Evolutionary conservation across 2,113 vertebrate genomes (phyloP), one percentile per base, ranked within the genome.

Genomic region (Bufo bufo): DNA sequence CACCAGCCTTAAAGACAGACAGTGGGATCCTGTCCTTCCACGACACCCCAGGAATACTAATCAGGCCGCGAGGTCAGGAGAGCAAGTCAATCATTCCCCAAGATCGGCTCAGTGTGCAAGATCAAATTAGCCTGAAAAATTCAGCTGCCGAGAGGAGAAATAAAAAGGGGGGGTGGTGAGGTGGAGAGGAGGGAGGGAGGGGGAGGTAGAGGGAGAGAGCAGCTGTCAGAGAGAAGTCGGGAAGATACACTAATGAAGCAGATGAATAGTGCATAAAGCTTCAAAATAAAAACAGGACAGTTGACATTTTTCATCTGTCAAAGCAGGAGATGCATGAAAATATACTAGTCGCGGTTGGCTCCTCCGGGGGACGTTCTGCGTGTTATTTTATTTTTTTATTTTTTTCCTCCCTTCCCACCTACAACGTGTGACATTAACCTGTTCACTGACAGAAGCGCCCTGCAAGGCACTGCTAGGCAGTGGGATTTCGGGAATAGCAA

Each of bases 281-380:
- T 97, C 97, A 97, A 99, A 99, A 99, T 99, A 99, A 98, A 99
- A 99, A 99, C 98, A 99, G 98, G 98, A 98, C 97, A 98, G 97
- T 99, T 99, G 98, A 99, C 98, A 99, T 99, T 99, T 99, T 99
- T 99, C 98, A 99, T 99, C 97, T 99, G 98, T 99, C 98, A 99
- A 98, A 99, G 97, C 96, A 96, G 97, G 97, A 97, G 97, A 99
- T 97, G 97, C 97, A 98, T 98, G 97, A 98, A 99, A 98, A 98
- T 98, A 97, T 95, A 94, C 95, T 94, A 96, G 96, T 97, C 96
- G 96, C 96, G 95, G 95, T 98, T 98, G 98, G 99, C 99, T 98
- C 97, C 97, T 97, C 98, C 96, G 94, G 96, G 94, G 96, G 94
- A 95, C 95, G 89, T 95, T 95, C 89, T 90, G 93, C 47, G 87